Evolutionary conservation across 1,140 invertebrate species (phyloP).

Genomic region (Halesus radiatus): DNA sequence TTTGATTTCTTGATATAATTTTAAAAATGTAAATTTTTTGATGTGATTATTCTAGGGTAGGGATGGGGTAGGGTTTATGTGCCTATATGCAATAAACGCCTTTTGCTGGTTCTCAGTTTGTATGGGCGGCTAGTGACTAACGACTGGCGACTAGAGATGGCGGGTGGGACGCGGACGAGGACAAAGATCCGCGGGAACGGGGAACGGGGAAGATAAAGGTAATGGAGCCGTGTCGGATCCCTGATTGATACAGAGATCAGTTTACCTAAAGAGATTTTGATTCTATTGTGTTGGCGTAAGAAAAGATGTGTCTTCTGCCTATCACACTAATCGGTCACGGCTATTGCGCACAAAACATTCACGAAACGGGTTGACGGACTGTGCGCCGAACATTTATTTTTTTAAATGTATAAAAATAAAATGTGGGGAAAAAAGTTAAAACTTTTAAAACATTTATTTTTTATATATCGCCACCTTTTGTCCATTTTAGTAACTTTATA

Average conservation of each 20-base stretch:
- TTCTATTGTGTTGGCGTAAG: conserved; percentile 51
- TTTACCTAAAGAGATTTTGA: conserved; percentile 55
- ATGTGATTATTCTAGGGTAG: too few relatives aligned
- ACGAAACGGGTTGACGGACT: conserved; percentile 51
- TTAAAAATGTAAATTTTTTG: too few relatives aligned
- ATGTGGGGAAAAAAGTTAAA: too few relatives aligned
- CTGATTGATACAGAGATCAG: conserved; percentile 58
- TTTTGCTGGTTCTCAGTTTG: too few relatives aligned
- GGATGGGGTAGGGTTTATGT: too few relatives aligned
- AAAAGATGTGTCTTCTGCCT: conserved; percentile 56
- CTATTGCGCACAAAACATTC: conserved; percentile 55
- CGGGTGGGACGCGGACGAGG: neutral
- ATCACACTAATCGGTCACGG: conserved; percentile 57
- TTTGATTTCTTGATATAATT: too few relatives aligned
- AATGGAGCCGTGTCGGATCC: conserved; percentile 45
- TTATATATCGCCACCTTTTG: too few relatives aligned
- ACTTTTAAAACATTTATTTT: too few relatives aligned
- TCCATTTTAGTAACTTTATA: too few relatives aligned
- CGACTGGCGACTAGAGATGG: neutral
- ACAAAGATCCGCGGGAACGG: neutral
- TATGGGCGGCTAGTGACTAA: too few relatives aligned
- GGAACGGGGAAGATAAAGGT: neutral
- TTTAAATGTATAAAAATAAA: neutral
- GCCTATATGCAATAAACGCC: too few relatives aligned
- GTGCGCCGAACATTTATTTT: conserved; percentile 34